Percentiles rank a stretch among this genome's conserved stretches.
Evolutionary conservation across 2,797 vertebrate species (phyloP).

Genomic region (Limosa lapponica): DNA sequence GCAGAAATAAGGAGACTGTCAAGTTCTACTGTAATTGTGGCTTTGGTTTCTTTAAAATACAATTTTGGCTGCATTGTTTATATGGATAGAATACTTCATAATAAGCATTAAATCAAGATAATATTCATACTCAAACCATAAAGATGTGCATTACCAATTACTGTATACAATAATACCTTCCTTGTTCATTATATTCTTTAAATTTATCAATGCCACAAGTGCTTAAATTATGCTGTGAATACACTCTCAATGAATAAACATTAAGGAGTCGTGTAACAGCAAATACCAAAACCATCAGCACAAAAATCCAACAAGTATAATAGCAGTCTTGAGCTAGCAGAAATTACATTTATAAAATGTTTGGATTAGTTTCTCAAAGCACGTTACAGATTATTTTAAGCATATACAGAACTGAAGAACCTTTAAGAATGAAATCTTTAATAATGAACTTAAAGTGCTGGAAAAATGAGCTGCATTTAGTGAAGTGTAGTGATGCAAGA

Average conservation of each 20-base stretch:
- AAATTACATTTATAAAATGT: background rate
- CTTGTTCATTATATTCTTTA: slow-evolving; percentile 35
- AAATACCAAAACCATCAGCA: slow-evolving; percentile 25
- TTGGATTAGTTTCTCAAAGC: background rate
- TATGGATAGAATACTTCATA: background rate
- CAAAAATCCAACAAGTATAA: slow-evolving; percentile 15
- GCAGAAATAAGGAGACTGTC: background rate
- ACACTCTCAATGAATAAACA: slow-evolving; percentile 17
- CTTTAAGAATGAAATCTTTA: background rate
- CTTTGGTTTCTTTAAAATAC: background rate
- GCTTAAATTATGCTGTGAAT: slow-evolving; percentile 11
- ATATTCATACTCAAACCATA: background rate
- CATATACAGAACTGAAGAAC: background rate
- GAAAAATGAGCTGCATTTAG: background rate
- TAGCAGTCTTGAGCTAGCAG: background rate
- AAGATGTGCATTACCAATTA: slow-evolving; percentile 1
- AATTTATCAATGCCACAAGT: slow-evolving; percentile 11
- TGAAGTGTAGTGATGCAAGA: background rate
- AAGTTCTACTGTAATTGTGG: background rate
- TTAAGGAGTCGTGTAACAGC: background rate
- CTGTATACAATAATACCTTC: background rate
- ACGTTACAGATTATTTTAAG: background rate
- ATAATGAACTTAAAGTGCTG: background rate
- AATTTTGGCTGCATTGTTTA: background rate
- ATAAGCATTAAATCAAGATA: slow-evolving; percentile 3